Evolutionary conservation across 2,888 invertebrate genomes (phyloP).

Genomic region (Synanthedon andrenaeformis): DNA sequence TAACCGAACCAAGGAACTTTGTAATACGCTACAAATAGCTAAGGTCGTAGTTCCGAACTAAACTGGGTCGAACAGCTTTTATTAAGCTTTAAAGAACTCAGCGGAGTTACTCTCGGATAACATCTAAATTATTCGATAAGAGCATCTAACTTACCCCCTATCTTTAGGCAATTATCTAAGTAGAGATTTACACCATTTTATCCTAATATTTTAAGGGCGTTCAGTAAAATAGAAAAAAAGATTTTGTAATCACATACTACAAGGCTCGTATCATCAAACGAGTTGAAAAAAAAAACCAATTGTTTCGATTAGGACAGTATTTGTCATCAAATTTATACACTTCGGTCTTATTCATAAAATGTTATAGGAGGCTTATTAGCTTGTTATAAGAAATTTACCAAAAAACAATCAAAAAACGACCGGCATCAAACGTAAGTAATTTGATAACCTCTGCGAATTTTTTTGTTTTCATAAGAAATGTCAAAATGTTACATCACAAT

Average conservation of each 20-base stretch:
- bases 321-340: no score
- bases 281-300: no score
- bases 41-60: slow-evolving; percentile 1
- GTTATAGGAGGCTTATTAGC: no score
- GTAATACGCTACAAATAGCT: not conserved
- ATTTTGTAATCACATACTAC: not conserved
- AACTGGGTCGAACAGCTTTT: slow-evolving; percentile 10
- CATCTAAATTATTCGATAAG: slow-evolving; percentile 20
- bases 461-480: no score
- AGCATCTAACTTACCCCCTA: slow-evolving; percentile 18
- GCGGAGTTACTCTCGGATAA: slow-evolving; percentile 9
- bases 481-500: no score
- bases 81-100: slow-evolving; percentile 14
- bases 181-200: slow-evolving; percentile 16
- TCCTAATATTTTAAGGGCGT: slow-evolving; percentile 13
- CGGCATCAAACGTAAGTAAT: no score
- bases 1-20: not conserved
- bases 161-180: slow-evolving; percentile 22
- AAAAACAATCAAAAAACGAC: no score
- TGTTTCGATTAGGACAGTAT: no score
- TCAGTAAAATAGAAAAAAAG: slow-evolving; percentile 7
- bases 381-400: no score
- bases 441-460: no score
- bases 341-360: no score
- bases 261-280: no score